These are phyloP conservation scores for Gobio occitaniae DNA, from an alignment of 2,797 vertebrate species.

Conservation along the genomic window DNA sequence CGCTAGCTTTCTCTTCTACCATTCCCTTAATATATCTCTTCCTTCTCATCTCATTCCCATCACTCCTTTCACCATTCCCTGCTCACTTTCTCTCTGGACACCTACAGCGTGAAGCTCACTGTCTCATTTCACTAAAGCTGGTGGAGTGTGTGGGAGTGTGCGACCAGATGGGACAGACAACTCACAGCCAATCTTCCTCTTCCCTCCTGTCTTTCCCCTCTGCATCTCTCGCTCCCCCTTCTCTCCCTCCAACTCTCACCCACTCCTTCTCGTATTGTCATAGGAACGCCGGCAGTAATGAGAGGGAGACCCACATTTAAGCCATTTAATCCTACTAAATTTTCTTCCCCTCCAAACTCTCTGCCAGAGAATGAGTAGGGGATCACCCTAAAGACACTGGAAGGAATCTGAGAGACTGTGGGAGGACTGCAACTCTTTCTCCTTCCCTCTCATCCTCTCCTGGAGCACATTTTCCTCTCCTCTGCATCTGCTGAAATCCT, in stretches of 20 bases:
- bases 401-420: constrained; percentile 41
- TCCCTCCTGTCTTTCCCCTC: constrained; percentile 64
- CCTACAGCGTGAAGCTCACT: constrained; percentile 61
- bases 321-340: constrained; percentile 54
- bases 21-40: constrained; percentile 18
- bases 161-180: constrained; percentile 75
- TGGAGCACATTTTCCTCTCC: constrained; percentile 2
- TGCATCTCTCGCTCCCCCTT: constrained; percentile 61
- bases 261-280: constrained; percentile 47
- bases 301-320: constrained; percentile 57
- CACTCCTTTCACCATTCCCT: constrained; percentile 39
- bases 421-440: constrained; percentile 40
- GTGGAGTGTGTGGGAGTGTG: constrained; percentile 64
- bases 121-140: constrained; percentile 67
- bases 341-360: constrained; percentile 42
- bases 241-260: constrained; percentile 55
- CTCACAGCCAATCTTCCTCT: constrained; percentile 71
- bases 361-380: constrained; percentile 39
- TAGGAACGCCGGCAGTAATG: constrained; percentile 52
- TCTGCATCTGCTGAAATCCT: constrained; percentile 18
- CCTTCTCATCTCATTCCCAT: constrained; percentile 52
- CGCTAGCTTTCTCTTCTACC: constrained; percentile 35
- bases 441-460: constrained; percentile 16
- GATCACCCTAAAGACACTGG: constrained; percentile 41
- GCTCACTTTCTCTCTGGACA: constrained; percentile 61